Evolutionary conservation across 2,797 vertebrate genomes (phyloP), one percentile per base, ranked within the genome.

Genomic region (Rhynchonycteris naso): DNA sequence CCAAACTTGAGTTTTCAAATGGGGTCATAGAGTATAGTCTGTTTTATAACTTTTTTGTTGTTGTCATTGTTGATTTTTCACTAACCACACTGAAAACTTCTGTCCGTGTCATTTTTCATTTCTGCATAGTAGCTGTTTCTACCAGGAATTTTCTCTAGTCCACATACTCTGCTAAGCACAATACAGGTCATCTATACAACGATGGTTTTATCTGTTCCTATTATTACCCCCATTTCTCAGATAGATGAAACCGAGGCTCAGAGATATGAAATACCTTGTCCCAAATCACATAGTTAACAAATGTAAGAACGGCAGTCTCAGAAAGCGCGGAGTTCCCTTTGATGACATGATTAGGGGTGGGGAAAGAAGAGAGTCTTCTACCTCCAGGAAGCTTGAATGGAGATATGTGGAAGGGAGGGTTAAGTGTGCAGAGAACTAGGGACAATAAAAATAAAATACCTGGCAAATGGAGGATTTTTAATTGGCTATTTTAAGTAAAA

Each of bases 401-500:
- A 8, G 54, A 38, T 90, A 18, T 38, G 33, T 66, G 91, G 72
- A 65, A 83, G 81, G 88, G 35, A 89, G 76, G 24, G 28, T 24
- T 52, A 3, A 80, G 82, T 3, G 1, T 65, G 10, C 63, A 88
- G 83, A 91, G 26, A 97, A 58, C 72, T 28, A 24, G 43, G 72
- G 1, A 69, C 43, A 43, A 90, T 75, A 30, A 71, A 95, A 96
- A 43, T n/a, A 43, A 95, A 38, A 21, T 58, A 7, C 63, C 69
- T 96, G 38, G 11, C 81, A 66, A 95, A 22, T 61, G 71, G 85
- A 88, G 38, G 22, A 16, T 54, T 96, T 98, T 94, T 71, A 90
- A 21, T 43, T 35, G 28, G 58, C 71, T 91, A 91, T 90, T 93
- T 96, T 82, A 74, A 93, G 90, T 43, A 79, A 89, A 96, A 91